Base-by-base conservation (phyloP, 2,113 vertebrate genomes). In the Perca schrenkii region DNA sequence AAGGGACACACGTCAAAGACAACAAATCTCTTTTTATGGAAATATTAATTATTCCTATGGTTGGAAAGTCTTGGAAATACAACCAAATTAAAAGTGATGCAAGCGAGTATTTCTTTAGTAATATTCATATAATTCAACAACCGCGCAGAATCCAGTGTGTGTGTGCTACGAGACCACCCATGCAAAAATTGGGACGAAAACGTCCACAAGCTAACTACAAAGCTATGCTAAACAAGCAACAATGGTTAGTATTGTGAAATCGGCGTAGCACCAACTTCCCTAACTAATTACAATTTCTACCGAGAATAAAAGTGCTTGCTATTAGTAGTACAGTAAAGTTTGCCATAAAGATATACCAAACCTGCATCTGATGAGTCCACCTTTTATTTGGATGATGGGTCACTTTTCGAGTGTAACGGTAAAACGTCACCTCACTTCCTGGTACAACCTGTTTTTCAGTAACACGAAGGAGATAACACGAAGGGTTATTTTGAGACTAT, bases 311-410 rank as follows among this genome's bases (percentile, higher is more conserved):
- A 40, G 16, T 50, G 28, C 0, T 19, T 8, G 1, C 34, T 53
- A 8, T 3, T 5, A 7, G 13, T n/a, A 4, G 1, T 8, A 19
- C 3, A 4, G 11, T 11, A 6, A 7, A 2, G 8, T 25, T 2
- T 6, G 21, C 3, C 1, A 53, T 19, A 53, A 63, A 69, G 1
- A 52, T 2, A 11, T 46, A 1, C 1, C 53, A 77, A 60, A 89
- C 49, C 11, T 64, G 31, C 19, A 43, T 49, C 13, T 56, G n/a
- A 34, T 1, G 15, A 25, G 14, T 22, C 66, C 72, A 52, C 66
- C 89, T 91, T 80, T 87, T 76, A 77, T 94, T 92, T 84, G 90
- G 91, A 90, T 89, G 91, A 93, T 84, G 19, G 90, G 88, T 93
- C 92, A 93, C 86, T 88, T 90, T 77, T 64, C 36, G 19, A 73